Conservation (phyloP, 2,888 invertebrate genomes). For the Mamestra brassicae region DNA sequence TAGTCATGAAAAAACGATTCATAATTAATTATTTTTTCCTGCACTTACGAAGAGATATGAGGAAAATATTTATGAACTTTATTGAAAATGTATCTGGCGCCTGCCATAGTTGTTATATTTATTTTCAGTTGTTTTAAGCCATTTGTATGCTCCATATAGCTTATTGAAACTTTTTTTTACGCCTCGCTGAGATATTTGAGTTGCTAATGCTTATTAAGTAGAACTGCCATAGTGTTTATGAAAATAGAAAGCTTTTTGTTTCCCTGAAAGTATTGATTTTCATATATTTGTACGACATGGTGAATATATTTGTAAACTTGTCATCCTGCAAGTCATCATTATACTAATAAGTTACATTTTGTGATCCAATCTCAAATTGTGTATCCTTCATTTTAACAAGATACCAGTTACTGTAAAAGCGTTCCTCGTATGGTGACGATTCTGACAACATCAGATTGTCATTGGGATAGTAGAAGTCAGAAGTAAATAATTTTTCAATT, state of each 20-base stretch:
- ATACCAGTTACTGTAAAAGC: background rate
- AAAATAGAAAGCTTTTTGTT: slow-evolving; percentile 3
- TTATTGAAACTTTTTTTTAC: background rate
- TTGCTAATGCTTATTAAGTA: slow-evolving; percentile 50
- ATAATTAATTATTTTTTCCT: too few species aligned
- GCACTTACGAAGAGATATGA: too few species aligned
- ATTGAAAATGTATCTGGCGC: too few species aligned
- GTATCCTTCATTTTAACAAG: background rate
- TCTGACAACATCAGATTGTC: too few species aligned
- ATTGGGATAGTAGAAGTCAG: too few species aligned
- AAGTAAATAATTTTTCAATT: too few species aligned
- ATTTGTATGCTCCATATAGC: background rate
- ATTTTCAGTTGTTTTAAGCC: too few species aligned
- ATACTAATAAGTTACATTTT: background rate
- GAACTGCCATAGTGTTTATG: slow-evolving; percentile 5
- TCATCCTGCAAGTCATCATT: background rate
- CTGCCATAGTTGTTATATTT: background rate
- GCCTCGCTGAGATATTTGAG: slow-evolving; percentile 6
- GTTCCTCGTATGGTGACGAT: too few species aligned
- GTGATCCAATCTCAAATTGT: background rate
- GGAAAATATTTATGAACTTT: too few species aligned
- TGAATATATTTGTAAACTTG: slow-evolving; percentile 20
- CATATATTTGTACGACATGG: background rate
- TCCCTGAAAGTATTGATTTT: background rate
- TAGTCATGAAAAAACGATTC: too few species aligned